Base-by-base conservation (phyloP, 2,113 vertebrate genomes). In the Megaceryle maxima region DNA sequence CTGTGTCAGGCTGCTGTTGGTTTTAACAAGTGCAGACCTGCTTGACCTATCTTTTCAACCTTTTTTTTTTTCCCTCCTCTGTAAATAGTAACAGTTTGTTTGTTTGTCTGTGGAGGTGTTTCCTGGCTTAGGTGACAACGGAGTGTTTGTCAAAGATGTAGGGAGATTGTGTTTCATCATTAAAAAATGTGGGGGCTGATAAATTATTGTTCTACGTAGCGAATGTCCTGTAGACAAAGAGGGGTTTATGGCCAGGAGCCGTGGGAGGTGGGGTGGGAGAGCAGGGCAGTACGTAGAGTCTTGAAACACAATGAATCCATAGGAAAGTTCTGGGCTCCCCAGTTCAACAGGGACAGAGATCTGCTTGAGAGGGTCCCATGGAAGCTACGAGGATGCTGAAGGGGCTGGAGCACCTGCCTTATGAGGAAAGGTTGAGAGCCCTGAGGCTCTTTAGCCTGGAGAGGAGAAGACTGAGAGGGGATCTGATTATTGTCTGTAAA, bases 31-130 rank as follows among this genome's bases (percentile, higher is more conserved):
- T 96, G 92, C 82, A 95, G 98, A 95, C 98, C 94, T 98, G 98
- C 88, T 96, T 50, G 83, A 37, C 62, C 92, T 93, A 26, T 88
- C 91, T 97, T 94, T 78, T 68, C 94, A 92, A 24, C 66, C 43
- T 76, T 62, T 76, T 92, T 50, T 50, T 50, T 3, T 50, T 25
- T 25, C 11, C 24, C 22, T 8, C 50, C 86, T 97, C 48, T 85
- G 98, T 92, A 97, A 98, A 98, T 98, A 98, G 98, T 89, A 98
- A 98, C 98, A 28, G 86, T 16, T 87, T 95, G 88, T 92, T 97
- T 97, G 89, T 95, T 98, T 97, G 96, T 87, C 90, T 97, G 60
- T 85, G 41, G 60, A 44, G 46, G 59, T 81, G 60, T 77, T 83
- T 91, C 93, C 83, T 80, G 76, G 53, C 69, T 89, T 64, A 63